Base-by-base conservation (phyloP, 2,113 vertebrate genomes). In the Rhegmatorhina hoffmannsi region DNA sequence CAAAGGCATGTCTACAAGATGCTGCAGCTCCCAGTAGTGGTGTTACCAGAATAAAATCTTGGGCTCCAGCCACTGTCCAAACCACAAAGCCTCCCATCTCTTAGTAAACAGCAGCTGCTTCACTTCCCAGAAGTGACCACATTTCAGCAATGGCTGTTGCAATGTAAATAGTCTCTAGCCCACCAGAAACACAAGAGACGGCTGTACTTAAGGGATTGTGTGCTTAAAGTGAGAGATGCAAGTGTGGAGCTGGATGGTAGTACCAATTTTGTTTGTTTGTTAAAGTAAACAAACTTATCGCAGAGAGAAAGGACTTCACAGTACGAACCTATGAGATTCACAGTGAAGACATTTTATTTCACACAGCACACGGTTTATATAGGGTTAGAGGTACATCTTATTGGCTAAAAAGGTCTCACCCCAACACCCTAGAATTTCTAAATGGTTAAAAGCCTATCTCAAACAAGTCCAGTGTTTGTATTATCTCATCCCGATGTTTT, bases 81-180 rank as follows among this genome's bases (percentile, higher is more conserved):
- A 79, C 95, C 95, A 95, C 91, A 95, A 85, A 91, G 50, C 93
- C 89, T 88, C 50, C 53, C 64, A 58, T 80, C 76, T 62, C 47
- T 86, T 59, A 17, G 74, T 79, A 94, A 95, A 94, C 58, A 96
- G 93, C 96, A 94, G 94, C 95, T 97, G 96, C 84, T 79, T 79
- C 77, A 26, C 81, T 95, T 95, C 95, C 87, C 84, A 94, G 94
- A 95, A 95, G 66, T 85, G 93, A 76, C 68, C 81, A 50, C 67
- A 9, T 77, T 87, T 85, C 81, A 91, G 87, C 34, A 31, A 19
- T 73, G 78, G 34, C 87, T 95, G 94, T 94, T 0, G 13, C 81
- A 94, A 92, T 21, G 66, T 58, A 75, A 94, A 84, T 95, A 68
- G 91, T 92, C 95, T 83, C 89, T 92, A 68, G 75, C 70, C 78